These are phyloP conservation scores for Aspiorhynchus laticeps DNA, from an alignment of 2,113 vertebrate species.

Conservation along the genomic window DNA sequence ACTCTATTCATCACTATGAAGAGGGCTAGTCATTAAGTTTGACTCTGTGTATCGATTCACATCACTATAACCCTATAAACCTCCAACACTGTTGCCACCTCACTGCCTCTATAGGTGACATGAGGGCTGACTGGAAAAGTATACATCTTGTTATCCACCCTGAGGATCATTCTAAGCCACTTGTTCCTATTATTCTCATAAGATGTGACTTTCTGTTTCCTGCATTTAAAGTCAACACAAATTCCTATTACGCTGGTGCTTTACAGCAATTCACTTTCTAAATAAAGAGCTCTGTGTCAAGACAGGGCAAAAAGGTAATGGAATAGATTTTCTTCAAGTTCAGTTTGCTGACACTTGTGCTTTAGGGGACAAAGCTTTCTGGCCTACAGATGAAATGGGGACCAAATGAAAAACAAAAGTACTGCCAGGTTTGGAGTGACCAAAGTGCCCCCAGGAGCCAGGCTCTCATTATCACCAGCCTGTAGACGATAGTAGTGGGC, in stretches of 20 bases:
- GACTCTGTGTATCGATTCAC: conserved; percentile 39
- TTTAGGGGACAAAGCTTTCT: conserved; percentile 31
- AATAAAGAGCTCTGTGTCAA: conserved; percentile 50
- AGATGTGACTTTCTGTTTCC: conserved; percentile 35
- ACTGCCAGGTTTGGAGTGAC: conserved; percentile 36
- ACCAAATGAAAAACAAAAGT: conserved; percentile 46
- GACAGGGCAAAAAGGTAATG: conserved; percentile 26
- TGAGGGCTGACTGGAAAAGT: neutral
- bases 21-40: conserved; percentile 47
- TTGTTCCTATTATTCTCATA: neutral
- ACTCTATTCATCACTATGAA: conserved; percentile 47
- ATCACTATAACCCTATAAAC: conserved; percentile 22
- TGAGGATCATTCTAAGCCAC: neutral
- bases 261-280: conserved; percentile 49
- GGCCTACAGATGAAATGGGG: conserved; percentile 44
- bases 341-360: conserved; percentile 26
- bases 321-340: conserved; percentile 45
- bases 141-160: neutral
- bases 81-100: neutral
- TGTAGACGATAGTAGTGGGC: neutral
- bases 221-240: conserved; percentile 42
- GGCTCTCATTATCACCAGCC: conserved; percentile 39
- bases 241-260: conserved; percentile 43
- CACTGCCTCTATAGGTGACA: conserved; percentile 27
- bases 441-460: conserved; percentile 20